Conservation (phyloP, 2,113 vertebrate genomes). For the Nothobranchius furzeri region DNA sequence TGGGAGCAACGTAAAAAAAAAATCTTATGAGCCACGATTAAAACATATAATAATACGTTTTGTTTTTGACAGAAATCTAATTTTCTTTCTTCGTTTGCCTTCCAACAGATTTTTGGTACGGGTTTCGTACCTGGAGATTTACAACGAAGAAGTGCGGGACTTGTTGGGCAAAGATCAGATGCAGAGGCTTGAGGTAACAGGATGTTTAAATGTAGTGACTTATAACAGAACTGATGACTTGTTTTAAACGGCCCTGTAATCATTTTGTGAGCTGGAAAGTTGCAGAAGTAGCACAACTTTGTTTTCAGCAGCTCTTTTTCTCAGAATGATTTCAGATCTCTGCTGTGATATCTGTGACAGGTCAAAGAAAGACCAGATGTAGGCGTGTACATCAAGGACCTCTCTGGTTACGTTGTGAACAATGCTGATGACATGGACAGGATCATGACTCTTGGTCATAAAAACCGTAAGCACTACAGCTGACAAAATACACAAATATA, state of each 20-base stretch:
- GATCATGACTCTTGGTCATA: conserved; percentile 98
- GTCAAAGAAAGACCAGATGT: conserved; percentile 99
- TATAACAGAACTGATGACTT: not conserved
- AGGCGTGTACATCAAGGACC: conserved; percentile 98
- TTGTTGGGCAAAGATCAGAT: conserved; percentile 96
- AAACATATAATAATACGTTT: too few relatives aligned
- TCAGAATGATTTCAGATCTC: not conserved
- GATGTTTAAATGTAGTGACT: not conserved
- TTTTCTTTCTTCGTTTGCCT: not conserved
- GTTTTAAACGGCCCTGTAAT: not conserved
- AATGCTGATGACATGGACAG: conserved; percentile 99
- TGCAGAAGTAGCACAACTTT: too few relatives aligned
- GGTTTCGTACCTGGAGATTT: conserved; percentile 98
- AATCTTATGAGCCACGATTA: too few relatives aligned
- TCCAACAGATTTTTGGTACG: conserved; percentile 91
- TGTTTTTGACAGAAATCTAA: not conserved
- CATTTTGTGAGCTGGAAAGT: not conserved
- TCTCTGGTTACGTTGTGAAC: conserved; percentile 97
- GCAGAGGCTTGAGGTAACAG: conserved; percentile 92
- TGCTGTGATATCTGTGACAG: conserved; percentile 75
- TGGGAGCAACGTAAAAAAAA: too few relatives aligned
- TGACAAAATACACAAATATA: not conserved
- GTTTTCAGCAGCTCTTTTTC: not conserved
- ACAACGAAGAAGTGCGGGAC: conserved; percentile 97
- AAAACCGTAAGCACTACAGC: conserved; percentile 88